Percentiles rank a stretch among this genome's conserved stretches.
Evolutionary conservation across 1,140 invertebrate genomes (phyloP).

Genomic region (Brachionus plicatilis): DNA sequence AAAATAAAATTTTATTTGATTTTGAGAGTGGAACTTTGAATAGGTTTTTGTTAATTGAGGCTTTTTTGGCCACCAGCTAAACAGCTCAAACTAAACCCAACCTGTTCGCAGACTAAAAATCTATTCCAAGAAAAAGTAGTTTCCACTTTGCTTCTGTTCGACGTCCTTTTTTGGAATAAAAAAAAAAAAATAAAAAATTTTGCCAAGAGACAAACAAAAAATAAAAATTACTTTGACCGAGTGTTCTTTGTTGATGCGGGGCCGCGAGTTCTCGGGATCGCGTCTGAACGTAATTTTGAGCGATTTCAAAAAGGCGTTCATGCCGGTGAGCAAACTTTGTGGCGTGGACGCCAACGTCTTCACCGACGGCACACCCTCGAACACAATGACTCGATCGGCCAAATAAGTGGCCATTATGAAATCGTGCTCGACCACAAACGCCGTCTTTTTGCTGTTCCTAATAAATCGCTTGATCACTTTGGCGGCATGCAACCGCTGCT

Average conservation of each 20-base stretch:
- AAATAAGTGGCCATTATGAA: constrained; percentile 99
- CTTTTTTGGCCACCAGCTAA: background rate
- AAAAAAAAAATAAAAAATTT: constrained; percentile 47
- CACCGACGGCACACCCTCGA: constrained; percentile 86
- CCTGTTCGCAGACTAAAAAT: background rate
- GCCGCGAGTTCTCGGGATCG: constrained; percentile 96
- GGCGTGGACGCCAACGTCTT: constrained; percentile 81
- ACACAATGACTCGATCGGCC: constrained; percentile 95
- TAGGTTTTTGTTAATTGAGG: background rate
- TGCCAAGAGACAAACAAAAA: background rate
- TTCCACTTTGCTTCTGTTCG: constrained; percentile 91
- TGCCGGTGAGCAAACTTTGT: constrained; percentile 87
- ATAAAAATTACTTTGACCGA: constrained; percentile 75
- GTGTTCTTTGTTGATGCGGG: constrained; percentile 91
- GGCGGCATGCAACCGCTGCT: constrained; percentile 97
- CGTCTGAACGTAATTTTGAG: constrained; percentile 94
- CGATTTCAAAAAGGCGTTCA: constrained; percentile 96
- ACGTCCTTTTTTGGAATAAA: constrained; percentile 72
- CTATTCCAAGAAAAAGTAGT: constrained; percentile 95
- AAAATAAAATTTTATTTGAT: background rate
- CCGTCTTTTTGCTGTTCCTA: constrained; percentile 96
- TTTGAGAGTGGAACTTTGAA: background rate
- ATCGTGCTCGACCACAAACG: constrained; percentile 99
- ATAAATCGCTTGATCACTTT: constrained; percentile 99
- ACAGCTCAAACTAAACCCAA: background rate